Evolutionary conservation across 2,113 vertebrate genomes (phyloP), one percentile per base, ranked within the genome.

Genomic region (Centropus bengalensis): DNA sequence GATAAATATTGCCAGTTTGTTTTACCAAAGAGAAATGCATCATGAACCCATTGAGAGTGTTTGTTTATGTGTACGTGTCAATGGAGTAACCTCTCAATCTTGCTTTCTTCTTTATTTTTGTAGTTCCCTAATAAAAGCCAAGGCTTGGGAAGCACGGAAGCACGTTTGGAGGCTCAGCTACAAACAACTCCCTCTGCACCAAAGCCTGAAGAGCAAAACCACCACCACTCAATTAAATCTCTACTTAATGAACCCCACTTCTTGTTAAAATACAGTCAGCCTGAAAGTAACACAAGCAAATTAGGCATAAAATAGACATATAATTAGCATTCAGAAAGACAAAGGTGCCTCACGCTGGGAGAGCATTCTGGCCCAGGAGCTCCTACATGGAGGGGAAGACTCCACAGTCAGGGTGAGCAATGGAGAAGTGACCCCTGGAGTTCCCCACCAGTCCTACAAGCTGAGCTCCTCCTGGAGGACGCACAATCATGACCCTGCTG

Each of bases 201-300:
- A 56, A 54, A 82, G 82, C 49, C 49, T 62, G 76, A 91, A 33
- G 73, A 84, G 69, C 2, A 1, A 90, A 91, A 88, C 62, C 74
- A 91, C 45, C 67, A 68, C 81, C 63, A 85, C 90, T 64, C 2
- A 3, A 91, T 82, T 85, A 91, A 94, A 93, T 78, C 68, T 64
- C 64, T 68, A 69, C 63, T 81, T 91, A 93, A 95, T 60, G 82
- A 95, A 96, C 79, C 78, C 75, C 63, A 86, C 38, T 90, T 73
- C 56, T 45, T 76, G 59, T 86, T 75, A 90, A 93, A 95, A 83
- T 17, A 56, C 38, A 88, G 52, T n/a, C 80, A 88, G 60, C 7
- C 67, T 52, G 40, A 52, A 70, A 93, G 52, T 4, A 40, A 44
- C 5, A 33, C 47, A 47, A 74, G 38, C 59, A 74, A 80, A 74